Evolutionary conservation across 2,888 invertebrate species (phyloP), one percentile per base, ranked within the genome.

Genomic region (Tipula vernalis): DNA sequence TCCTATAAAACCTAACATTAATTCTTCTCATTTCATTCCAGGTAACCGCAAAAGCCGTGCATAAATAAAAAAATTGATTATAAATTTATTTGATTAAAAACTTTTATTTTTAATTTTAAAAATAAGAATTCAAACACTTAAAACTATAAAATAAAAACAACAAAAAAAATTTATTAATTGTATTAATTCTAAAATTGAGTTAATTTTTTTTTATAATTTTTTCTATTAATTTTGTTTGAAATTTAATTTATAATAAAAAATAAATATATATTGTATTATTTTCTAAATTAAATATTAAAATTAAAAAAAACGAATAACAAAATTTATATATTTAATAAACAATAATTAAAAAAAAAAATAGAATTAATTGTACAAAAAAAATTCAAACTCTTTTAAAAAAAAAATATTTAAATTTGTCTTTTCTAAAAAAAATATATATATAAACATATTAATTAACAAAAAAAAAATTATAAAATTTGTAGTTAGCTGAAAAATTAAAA

Each of bases 21-120:
- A 44, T 44, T 44, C 8, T 39, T 87, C 44, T 84, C 86, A 86
- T 87, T 51, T 88, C 39, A 5, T 89, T 89, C 6, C 88, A 91
- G 91, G 89, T 88, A 90, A 90, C 88, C 91, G 91, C 88, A 91
- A 91, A 89, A 91, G 91, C 88, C 91, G 91, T 87, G 91, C 91
- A 89, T 91, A 91, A 91, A 88, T 89, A 88, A 51, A 41, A 71
- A 71, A 71, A 28, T 71, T 71, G 71, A 71, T 57, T 71, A 28
- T 71, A 71, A 28, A 71, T n/a, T 71, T 71, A 71, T 71, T 71
- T 71, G 71, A 71, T 71, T 71, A 71, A 28, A 71, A 71, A 28
- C 71, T 71, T 71, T 71, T 71, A 71, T 28, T 71, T 71, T 71
- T 71, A 71, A 18, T 71, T 71, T 71, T 71, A 71, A 28, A 28